Base-by-base conservation (phyloP, 2,888 invertebrate genomes). In the Drosophila limbata region DNA sequence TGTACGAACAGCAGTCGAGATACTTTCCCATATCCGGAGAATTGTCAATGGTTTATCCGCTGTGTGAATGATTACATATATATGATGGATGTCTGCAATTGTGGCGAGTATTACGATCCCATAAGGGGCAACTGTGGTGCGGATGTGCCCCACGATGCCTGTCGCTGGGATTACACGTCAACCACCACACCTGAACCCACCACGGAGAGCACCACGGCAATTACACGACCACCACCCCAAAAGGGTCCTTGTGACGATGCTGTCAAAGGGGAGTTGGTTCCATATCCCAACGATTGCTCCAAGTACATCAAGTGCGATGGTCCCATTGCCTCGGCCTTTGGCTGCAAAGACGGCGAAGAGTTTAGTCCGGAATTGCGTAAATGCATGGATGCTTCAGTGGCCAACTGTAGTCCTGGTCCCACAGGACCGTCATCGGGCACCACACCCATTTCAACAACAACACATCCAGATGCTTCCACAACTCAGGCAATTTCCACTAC, bases 1-100 rank as follows among this genome's bases (percentile, higher is more conserved):
- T 88, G 85, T 56, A 89, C 88, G 6, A 87, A 89, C 42, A 75
- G 79, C 47, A 71, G 21, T 10, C 77, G 90, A 0, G 56, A 68
- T 4, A 77, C 77, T 0, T 84, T 88, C 40, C 80, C 87, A 2
- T 89, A 90, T 53, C 72, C 79, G 1, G 69, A 72, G 4, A 80
- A 91, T 65, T 90, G 90, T 48, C 81, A 82, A 47, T 77, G 90
- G 69, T 90, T 78, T 31, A 81, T 88, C 48, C 79, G 89, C 13
- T 90, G 90, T 31, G 73, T 87, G 6, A 62, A 79, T 19, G 76
- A 90, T 37, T 83, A 83, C 39, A 62, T 79, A 51, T 86, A 76
- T 47, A 90, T 90, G 90, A 79, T 85, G 56, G 78, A 80, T 53
- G 76, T 80, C 5, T 90, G 90, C 57, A 78, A 72, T 21, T 67